Evolutionary conservation across 2,888 invertebrate genomes (phyloP).

Genomic region (Galerucella calmariensis): DNA sequence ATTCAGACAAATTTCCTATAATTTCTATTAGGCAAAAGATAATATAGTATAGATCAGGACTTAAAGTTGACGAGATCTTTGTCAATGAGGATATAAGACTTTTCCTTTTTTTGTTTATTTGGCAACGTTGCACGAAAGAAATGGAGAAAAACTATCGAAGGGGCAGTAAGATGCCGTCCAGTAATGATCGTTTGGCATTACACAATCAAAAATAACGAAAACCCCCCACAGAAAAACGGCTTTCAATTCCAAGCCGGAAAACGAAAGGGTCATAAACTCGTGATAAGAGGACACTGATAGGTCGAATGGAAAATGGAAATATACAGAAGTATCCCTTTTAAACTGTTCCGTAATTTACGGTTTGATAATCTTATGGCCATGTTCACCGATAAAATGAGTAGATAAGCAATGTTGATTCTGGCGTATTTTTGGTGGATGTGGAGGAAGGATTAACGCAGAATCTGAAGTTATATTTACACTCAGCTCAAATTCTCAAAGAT

Average conservation of each 20-base stretch:
- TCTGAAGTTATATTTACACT: too few relatives aligned
- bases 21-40: too few relatives aligned
- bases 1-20: too few relatives aligned
- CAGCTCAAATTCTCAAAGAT: too few relatives aligned
- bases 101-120: neutral
- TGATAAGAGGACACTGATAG: slow-evolving; percentile 32
- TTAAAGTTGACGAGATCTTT: too few relatives aligned
- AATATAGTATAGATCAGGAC: too few relatives aligned
- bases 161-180: slow-evolving; percentile 19
- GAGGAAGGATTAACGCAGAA: too few relatives aligned
- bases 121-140: slow-evolving; percentile 18
- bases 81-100: too few relatives aligned
- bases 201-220: slow-evolving; percentile 21
- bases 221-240: slow-evolving; percentile 22
- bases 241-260: slow-evolving; percentile 26
- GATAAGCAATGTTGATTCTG: too few relatives aligned
- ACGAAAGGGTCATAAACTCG: slow-evolving; percentile 25
- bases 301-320: slow-evolving; percentile 31
- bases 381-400: too few relatives aligned
- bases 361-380: neutral
- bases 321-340: slow-evolving; percentile 19
- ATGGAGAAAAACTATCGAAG: slow-evolving; percentile 20
- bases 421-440: too few relatives aligned
- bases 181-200: slow-evolving; percentile 31
- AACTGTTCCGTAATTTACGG: slow-evolving; percentile 12